Evolutionary conservation across 2,888 invertebrate genomes (phyloP).

Genomic region (Dicyrtoma fusca): DNA sequence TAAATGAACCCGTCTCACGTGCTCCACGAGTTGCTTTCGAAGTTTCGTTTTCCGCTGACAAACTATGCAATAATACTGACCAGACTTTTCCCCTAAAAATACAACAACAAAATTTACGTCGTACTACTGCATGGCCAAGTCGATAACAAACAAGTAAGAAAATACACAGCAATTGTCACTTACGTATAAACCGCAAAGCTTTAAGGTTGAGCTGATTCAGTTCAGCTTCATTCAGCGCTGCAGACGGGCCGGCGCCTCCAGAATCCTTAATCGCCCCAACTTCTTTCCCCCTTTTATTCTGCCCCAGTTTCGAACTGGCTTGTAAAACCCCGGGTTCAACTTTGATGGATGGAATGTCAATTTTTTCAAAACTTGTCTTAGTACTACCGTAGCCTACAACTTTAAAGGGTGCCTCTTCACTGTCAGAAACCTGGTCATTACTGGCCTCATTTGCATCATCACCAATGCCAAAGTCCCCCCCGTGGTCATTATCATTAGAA

Average conservation of each 20-base stretch:
- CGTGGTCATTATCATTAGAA: too few relatives aligned
- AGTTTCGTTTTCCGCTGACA: slow-evolving; percentile 25
- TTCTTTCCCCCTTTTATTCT: too few relatives aligned
- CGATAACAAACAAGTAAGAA: not conserved
- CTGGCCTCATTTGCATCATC: too few relatives aligned
- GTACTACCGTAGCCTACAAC: slow-evolving; percentile 4
- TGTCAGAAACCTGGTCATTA: not conserved
- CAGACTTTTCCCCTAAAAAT: slow-evolving; percentile 20
- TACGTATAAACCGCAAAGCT: slow-evolving; percentile 23
- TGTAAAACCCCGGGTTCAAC: too few relatives aligned
- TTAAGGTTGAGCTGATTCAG: slow-evolving; percentile 18
- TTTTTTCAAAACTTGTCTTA: not conserved
- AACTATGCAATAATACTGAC: slow-evolving; percentile 25
- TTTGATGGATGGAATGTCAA: too few relatives aligned
- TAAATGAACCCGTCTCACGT: slow-evolving; percentile 28
- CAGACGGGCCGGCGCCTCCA: not conserved
- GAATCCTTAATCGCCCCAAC: too few relatives aligned
- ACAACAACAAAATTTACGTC: too few relatives aligned
- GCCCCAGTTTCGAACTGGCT: too few relatives aligned
- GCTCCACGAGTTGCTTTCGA: slow-evolving; percentile 27
- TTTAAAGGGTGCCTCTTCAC: slow-evolving; percentile 7
- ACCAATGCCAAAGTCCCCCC: too few relatives aligned
- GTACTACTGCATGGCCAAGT: too few relatives aligned
- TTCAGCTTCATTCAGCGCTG: not conserved
- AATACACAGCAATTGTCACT: not conserved